These are phyloP conservation scores for Coptodon bakossiorum DNA, from an alignment of 2,113 vertebrate species.

Conservation along the genomic window DNA sequence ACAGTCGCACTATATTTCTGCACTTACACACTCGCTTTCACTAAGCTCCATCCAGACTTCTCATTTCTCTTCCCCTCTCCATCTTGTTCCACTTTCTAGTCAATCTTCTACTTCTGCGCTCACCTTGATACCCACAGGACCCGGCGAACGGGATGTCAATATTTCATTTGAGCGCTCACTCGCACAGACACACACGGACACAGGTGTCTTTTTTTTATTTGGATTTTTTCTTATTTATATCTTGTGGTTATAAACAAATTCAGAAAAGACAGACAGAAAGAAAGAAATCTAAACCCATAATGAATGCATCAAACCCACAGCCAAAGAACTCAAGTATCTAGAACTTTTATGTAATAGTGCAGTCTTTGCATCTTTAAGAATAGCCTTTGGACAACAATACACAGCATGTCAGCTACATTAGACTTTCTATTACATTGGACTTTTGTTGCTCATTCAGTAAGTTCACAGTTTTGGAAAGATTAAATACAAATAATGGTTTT, in stretches of 20 bases:
- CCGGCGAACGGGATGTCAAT: neutral
- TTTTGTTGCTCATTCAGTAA: neutral
- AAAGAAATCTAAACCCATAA: neutral
- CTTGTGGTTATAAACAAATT: neutral
- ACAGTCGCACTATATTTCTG: neutral
- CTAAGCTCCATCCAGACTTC: neutral
- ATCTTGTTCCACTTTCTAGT: constrained; percentile 18
- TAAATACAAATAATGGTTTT: neutral
- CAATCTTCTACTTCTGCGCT: constrained; percentile 17
- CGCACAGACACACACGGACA: neutral
- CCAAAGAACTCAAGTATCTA: neutral
- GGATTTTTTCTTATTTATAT: neutral
- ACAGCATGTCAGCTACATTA: neutral
- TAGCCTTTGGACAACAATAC: neutral
- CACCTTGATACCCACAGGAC: constrained; percentile 18
- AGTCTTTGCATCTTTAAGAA: neutral
- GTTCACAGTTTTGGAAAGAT: neutral
- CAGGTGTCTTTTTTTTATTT: neutral
- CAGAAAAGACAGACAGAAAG: neutral
- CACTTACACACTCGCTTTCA: neutral
- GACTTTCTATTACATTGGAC: neutral
- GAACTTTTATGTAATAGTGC: neutral
- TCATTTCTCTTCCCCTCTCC: constrained; percentile 26
- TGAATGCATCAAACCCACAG: neutral
- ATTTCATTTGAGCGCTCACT: constrained; percentile 7